Conservation (phyloP, 2,113 vertebrate species). For the Tautogolabrus adspersus region DNA sequence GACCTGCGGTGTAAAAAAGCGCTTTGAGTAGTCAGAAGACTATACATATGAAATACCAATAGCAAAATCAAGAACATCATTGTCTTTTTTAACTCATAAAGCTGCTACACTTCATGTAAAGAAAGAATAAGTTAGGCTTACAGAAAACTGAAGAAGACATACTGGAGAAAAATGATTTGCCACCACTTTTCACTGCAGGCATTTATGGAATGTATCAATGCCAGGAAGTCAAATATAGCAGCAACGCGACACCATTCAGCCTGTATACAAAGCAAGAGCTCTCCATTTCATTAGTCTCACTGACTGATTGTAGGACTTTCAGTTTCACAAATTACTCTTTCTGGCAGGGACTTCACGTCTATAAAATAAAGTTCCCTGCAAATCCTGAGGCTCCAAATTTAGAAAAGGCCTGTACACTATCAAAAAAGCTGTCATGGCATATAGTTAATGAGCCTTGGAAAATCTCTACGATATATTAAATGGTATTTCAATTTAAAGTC, state of each 20-base stretch:
- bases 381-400: constrained; percentile 22
- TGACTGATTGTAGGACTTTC: constrained; percentile 13
- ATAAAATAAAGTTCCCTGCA: constrained; percentile 21
- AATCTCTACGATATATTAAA: constrained; percentile 11
- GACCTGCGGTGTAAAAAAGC: no score
- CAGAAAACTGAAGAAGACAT: not conserved
- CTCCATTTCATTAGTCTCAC: constrained; percentile 32
- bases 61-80: not conserved
- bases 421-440: constrained; percentile 43
- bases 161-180: not conserved
- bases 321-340: constrained; percentile 28
- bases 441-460: not conserved
- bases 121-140: not conserved
- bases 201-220: not conserved
- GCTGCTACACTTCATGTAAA: no score
- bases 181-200: not conserved
- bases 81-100: not conserved
- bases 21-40: no score
- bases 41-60: no score
- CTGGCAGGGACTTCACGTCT: constrained; percentile 21
- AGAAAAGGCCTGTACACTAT: constrained; percentile 13
- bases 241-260: not conserved
- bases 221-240: constrained; percentile 9
- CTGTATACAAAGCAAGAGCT: constrained; percentile 17
- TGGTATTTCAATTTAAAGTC: constrained; percentile 10